Evolutionary conservation across 2,797 vertebrate genomes (phyloP), one percentile per base, ranked within the genome.

Genomic region (Alca torda): DNA sequence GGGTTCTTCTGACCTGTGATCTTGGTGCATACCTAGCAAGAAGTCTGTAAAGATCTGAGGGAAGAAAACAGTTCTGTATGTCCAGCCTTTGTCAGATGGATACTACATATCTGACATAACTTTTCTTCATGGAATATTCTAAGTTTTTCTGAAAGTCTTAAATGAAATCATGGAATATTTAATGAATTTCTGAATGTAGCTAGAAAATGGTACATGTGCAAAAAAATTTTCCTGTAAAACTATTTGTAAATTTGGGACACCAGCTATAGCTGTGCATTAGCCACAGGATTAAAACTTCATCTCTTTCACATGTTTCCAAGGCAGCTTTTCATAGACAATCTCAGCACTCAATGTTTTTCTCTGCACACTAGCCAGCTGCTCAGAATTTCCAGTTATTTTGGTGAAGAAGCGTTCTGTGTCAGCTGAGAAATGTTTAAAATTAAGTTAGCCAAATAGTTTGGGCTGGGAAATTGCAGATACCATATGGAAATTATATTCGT

Each of bases 301-400:
- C 37, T 89, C 84, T 96, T 95, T 68, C 83, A 76, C 65, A 63
- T 85, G 37, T 89, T 95, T 83, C 54, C 39, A 89, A 96, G 65
- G 86, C 28, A 85, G 48, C 45, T 81, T 95, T 96, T 91, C 50
- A 86, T 72, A 90, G 50, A 81, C 51, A 85, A 77, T 95, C n/a
- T 96, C 79, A 94, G 80, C 68, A 84, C 63, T 69, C 45, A 86
- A n/a, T 24, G 56, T 25, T 54, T 91, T 83, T 94, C 35, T 88
- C 25, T 81, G 60, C 54, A 96, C 63, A 84, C 77, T 90, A 93
- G 68, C 72, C 70, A 96, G 90, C 87, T 97, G 82, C 88, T 96
- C 65, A 86, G 96, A 79, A 95, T 95, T 90, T 91, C 84, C 74
- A 89, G 31, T 45, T 67, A 77, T 83, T 64, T 68, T 67, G 17